A percentile compares a stretch with the other conserved stretches of the same genome.
Evolutionary conservation across 2,113 vertebrate genomes (phyloP).

Genomic region (Salminus brasiliensis): DNA sequence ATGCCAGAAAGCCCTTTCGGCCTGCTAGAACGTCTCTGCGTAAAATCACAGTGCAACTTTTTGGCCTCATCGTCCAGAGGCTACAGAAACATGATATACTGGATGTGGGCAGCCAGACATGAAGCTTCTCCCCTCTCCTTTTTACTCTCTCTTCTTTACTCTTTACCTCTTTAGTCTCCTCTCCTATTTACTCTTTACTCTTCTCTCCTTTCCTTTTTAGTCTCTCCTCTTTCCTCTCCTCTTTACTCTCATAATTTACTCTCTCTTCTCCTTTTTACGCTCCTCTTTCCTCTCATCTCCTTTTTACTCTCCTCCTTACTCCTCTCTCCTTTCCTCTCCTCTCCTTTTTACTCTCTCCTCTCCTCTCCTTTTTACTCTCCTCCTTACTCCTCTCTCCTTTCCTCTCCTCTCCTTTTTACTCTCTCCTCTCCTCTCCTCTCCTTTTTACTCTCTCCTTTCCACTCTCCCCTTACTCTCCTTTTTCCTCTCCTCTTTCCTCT

Average conservation of each 20-base stretch:
- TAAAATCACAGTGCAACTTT: constrained; percentile 5
- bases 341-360: no score
- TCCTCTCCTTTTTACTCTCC: no score
- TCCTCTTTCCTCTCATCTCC: no score
- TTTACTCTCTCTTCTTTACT: not conserved
- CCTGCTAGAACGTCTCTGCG: not conserved
- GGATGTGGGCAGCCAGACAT: not conserved
- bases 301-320: no score
- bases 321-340: no score
- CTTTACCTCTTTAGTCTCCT: no score
- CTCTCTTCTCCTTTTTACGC: no score
- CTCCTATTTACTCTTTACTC: no score
- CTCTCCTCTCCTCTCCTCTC: not conserved
- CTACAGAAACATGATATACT: not conserved
- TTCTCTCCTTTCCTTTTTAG: no score
- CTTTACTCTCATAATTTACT: no score
- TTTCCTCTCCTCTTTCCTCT: not conserved
- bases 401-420: no score
- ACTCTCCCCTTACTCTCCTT: not conserved
- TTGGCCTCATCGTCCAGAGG: not conserved
- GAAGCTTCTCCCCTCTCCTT: not conserved
- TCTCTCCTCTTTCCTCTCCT: no score
- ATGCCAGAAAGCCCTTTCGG: constrained; percentile 7
- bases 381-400: not conserved
- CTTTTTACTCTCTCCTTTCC: not conserved